A percentile compares a stretch with the other conserved stretches of the same genome.
These are phyloP conservation scores for Myiozetetes cayanensis DNA, from an alignment of 2,113 vertebrate species.

Conservation along the genomic window DNA sequence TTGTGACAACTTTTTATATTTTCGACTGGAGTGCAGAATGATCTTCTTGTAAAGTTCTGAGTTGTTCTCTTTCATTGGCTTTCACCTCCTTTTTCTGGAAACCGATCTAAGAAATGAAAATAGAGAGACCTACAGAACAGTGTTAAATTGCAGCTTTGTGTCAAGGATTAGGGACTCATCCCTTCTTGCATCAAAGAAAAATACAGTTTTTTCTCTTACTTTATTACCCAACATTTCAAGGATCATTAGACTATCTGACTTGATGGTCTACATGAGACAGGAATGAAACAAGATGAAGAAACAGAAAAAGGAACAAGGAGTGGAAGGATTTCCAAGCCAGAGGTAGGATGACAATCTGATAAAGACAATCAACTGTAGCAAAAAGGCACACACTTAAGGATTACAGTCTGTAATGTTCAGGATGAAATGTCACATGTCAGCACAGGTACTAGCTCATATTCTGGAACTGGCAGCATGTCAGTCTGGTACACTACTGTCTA, in stretches of 20 bases:
- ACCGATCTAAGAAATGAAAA: neutral
- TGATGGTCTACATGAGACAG: neutral
- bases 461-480: neutral
- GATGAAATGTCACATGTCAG: neutral
- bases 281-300: neutral
- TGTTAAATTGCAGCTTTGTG: neutral
- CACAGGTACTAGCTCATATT: fast-evolving
- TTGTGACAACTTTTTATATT: neutral
- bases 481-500: neutral
- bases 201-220: neutral
- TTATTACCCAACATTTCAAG: neutral
- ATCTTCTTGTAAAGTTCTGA: neutral
- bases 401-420: neutral
- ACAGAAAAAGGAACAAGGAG: neutral
- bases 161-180: neutral
- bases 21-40: neutral
- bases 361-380: too few relatives aligned
- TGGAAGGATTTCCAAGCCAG: neutral
- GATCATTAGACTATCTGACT: neutral
- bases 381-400: neutral
- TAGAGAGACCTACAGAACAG: neutral
- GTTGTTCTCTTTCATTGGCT: neutral
- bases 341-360: neutral
- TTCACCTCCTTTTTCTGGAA: neutral
- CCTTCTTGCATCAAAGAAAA: neutral